Base-by-base conservation (phyloP, 1,140 invertebrate genomes). In the Bilobella aurantiaca region DNA sequence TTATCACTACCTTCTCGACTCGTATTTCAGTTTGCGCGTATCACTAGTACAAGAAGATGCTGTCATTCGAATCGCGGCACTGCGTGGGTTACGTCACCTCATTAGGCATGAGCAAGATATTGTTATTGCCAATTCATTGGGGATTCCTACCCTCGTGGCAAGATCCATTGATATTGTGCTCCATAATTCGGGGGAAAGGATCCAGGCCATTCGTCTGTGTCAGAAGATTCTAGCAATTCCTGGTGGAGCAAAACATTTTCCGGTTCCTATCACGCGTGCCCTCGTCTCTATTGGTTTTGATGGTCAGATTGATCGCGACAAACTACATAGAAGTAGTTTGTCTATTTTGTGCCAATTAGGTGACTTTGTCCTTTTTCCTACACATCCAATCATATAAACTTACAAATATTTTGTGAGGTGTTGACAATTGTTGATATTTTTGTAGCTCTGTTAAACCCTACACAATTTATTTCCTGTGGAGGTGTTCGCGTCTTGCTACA, bases 301-400 rank as follows among this genome's bases (percentile, higher is more conserved):
- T 66, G 82, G 81, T 21, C 71, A 75, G 25, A 84, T 85, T 71
- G 87, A 89, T 70, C 84, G 84, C 70, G 92, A 96, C 75, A 80
- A 87, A 63, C 81, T 93, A 71, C 80, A 91, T 49, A 80, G 89
- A 58, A 86, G 87, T 27, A 91, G 88, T 75, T 78, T 95, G 25
- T 92, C 91, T 21, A 87, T 88, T 1, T 79, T 96, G 1, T 89
- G 88, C 66, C 92, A 96, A 81, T 81, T 96, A 68, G 87, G 84
- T 84, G 75, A 73, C 75, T 74, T 12, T 16, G 16, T 61, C n/a
- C 34, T 31, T 56, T 25, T 63, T 62, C n/a, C n/a, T n/a, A n/a
- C n/a, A n/a, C n/a, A n/a, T n/a, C n/a, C n/a, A 64, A 56, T 12
- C 23, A 62, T 31, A 47, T 42, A 31, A 32, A 30, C 5, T 2